These are phyloP conservation scores for Notarius lentiginosus DNA, from an alignment of 2,113 vertebrate genomes.

Conservation along the genomic window DNA sequence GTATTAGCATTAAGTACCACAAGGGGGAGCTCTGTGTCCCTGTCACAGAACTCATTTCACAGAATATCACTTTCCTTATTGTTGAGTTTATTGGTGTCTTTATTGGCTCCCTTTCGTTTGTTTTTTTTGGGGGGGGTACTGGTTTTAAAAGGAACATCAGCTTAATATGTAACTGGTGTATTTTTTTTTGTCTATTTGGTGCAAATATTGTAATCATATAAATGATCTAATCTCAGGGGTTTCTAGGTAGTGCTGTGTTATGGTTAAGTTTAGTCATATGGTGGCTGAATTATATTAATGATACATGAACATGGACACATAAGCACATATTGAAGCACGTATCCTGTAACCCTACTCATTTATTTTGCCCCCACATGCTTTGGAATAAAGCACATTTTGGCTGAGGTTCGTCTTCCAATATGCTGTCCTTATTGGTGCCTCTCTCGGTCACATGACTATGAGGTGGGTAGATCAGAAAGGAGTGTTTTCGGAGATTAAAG, in stretches of 20 bases:
- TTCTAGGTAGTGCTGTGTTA: neutral
- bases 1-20: neutral
- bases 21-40: neutral
- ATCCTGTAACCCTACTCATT: neutral
- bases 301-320: constrained; percentile 5
- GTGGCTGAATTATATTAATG: neutral
- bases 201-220: neutral
- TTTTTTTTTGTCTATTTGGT: neutral
- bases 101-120: neutral
- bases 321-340: constrained; percentile 12
- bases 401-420: constrained; percentile 45
- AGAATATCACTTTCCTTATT: neutral
- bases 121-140: neutral
- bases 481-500: constrained; percentile 50
- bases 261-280: neutral
- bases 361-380: neutral
- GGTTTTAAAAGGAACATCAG: neutral
- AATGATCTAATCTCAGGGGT: neutral
- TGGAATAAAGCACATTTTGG: constrained; percentile 55
- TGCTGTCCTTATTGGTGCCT: constrained; percentile 51
- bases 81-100: neutral
- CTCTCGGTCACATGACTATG: constrained; percentile 55
- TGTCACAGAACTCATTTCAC: neutral
- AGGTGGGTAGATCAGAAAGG: constrained; percentile 51
- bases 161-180: neutral